These are phyloP conservation scores for Etheostoma cragini DNA, from an alignment of 2,113 vertebrate genomes.

Conservation along the genomic window DNA sequence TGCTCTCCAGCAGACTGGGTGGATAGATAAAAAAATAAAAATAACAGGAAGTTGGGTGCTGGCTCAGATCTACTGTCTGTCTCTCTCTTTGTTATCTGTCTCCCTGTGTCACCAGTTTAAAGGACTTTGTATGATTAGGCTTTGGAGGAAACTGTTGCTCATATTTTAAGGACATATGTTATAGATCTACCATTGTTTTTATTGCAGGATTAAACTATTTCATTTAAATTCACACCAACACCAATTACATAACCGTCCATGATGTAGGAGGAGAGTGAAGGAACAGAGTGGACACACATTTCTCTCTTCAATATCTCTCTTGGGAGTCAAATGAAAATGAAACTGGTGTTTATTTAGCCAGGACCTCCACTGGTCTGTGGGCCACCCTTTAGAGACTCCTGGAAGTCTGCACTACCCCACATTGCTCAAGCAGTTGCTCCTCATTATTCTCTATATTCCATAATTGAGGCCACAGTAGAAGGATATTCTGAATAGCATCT, in stretches of 20 bases:
- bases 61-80: constrained; percentile 22
- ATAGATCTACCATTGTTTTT: background rate
- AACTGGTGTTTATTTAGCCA: constrained; percentile 66
- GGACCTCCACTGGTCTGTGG: background rate
- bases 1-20: constrained; percentile 25
- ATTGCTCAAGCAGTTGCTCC: constrained; percentile 12
- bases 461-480: constrained; percentile 19
- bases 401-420: constrained; percentile 5
- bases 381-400: constrained; percentile 14
- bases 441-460: constrained; percentile 11
- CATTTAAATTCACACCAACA: background rate
- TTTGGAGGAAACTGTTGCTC: background rate
- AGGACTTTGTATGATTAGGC: background rate
- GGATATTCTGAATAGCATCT: constrained; percentile 49
- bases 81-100: constrained; percentile 35
- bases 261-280: constrained; percentile 1
- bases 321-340: constrained; percentile 57
- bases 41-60: constrained; percentile 60
- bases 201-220: background rate
- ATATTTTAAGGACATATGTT: background rate
- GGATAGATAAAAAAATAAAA: constrained; percentile 19
- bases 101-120: background rate
- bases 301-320: constrained; percentile 30
- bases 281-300: constrained; percentile 42
- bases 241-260: constrained; percentile 1